A percentile compares a stretch with the other conserved stretches of the same genome.
Evolutionary conservation across 2,888 invertebrate genomes (phyloP).

Genomic region (Ecdyonurus torrentis): DNA sequence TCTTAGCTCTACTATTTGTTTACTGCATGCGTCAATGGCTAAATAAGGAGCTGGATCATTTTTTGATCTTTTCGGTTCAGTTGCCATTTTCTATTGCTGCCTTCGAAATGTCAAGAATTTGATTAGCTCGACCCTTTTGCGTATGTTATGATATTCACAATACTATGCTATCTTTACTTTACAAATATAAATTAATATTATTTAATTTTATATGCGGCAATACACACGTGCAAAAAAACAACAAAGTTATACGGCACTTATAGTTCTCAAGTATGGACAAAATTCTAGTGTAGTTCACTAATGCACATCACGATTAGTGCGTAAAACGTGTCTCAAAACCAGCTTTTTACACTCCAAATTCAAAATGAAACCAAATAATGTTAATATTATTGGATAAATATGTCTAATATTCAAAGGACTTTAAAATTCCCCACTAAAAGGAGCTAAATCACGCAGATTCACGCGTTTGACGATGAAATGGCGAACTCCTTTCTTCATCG

Average conservation of each 20-base stretch:
- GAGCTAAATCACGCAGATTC: conserved; percentile 12
- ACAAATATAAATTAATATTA: no score
- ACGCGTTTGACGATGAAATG: conserved; percentile 15
- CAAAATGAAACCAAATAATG: no score
- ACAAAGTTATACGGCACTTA: no score
- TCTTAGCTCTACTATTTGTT: conserved; percentile 10
- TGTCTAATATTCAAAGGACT: conserved; percentile 8
- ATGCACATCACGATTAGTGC: no score
- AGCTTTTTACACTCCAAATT: no score
- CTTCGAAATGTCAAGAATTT: not conserved
- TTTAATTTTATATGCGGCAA: no score
- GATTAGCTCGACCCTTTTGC: not conserved
- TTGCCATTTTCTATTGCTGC: not conserved
- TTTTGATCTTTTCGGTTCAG: conserved; percentile 9
- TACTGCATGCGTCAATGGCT: conserved; percentile 10
- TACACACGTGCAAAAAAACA: no score
- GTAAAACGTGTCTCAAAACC: no score
- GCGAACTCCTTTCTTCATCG: conserved; percentile 3
- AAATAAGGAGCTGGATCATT: conserved; percentile 5
- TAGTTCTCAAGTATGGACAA: no score
- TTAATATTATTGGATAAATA: not conserved
- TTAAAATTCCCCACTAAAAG: conserved; percentile 12
- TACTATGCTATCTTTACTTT: no score
- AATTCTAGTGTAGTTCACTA: no score
- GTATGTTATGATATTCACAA: no score